These are phyloP conservation scores for Rostratula benghalensis DNA, from an alignment of 2,113 vertebrate species.

Conservation along the genomic window DNA sequence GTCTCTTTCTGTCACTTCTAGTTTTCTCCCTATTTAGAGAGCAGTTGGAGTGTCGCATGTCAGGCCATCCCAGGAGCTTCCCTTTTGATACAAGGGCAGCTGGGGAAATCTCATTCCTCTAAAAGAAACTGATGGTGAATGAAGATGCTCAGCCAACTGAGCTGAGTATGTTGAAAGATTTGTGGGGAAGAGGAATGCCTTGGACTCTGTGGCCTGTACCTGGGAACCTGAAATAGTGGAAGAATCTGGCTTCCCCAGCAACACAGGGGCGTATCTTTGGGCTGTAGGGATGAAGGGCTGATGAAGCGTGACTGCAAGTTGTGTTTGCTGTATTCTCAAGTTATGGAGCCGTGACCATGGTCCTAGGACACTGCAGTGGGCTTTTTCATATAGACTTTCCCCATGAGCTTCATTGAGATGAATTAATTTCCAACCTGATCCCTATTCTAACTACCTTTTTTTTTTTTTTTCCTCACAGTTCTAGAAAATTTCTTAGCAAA, in stretches of 20 bases:
- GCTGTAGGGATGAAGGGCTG: background rate
- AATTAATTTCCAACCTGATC: background rate
- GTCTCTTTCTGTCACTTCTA: background rate
- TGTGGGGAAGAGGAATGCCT: background rate
- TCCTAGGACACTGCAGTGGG: background rate
- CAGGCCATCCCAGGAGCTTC: background rate
- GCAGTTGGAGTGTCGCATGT: background rate
- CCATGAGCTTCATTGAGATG: background rate
- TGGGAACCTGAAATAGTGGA: background rate
- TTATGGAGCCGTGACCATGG: rapidly evolving
- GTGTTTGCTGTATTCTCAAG: background rate
- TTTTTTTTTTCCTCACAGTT: background rate
- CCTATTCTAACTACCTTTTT: background rate
- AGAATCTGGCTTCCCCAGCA: background rate
- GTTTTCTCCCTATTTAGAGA: background rate
- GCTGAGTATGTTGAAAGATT: background rate
- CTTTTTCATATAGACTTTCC: background rate
- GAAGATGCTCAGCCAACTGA: background rate
- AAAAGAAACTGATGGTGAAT: rapidly evolving
- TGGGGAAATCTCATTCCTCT: background rate
- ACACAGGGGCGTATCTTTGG: background rate
- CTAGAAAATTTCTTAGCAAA: background rate
- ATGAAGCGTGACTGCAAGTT: background rate
- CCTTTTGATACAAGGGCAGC: background rate
- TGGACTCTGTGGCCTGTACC: rapidly evolving